Base-by-base conservation (phyloP, 2,888 invertebrate genomes). In the Oxyscelio sp. region DNA sequence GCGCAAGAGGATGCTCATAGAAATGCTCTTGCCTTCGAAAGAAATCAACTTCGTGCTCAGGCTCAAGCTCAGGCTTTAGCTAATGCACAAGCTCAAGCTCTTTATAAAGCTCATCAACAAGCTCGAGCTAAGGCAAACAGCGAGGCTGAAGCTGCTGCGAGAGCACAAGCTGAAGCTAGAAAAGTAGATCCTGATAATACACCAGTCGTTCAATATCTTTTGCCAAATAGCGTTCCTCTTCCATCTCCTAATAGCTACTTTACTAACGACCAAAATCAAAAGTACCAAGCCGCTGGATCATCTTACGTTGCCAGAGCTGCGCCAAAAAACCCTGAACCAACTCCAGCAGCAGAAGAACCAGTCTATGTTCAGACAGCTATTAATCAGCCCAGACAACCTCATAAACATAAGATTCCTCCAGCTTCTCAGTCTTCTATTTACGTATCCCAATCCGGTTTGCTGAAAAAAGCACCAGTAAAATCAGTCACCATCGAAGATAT, bases 51-150 rank as follows among this genome's bases (percentile, higher is more conserved):
- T 3, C 90, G 90, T 11, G 94, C 94, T 0, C 94, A 94, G 56
- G 94, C 90, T 0, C 91, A 92, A 2, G 93, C 93, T n/a, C 93
- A 93, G 71, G 92, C 92, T 1, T 13, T 93, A 0, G 94, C 94
- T 0, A 91, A 94, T 43, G 93, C 93, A 2, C 94, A 94, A 82
- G 94, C 94, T 0, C 89, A 91, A 24, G 93, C 92, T 8, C 87
- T 94, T 4, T 94, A 91, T 80, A 93, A 93, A 27, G 88, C 89
- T 15, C 92, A 92, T 56, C 91, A 91, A 31, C 89, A 90, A 24
- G 90, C 90, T 4, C 91, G 91, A 1, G 90, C 89, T 24, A 92
- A 93, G 59, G 92, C 93, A 6, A 92, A 93, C 19, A 89, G 70
- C 38, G 93, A 94, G 66, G 92, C 91, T 4, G 86, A 89, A n/a